These are phyloP conservation scores for Lepidocolaptes lacrymiger DNA, from an alignment of 2,797 vertebrate species.

Conservation along the genomic window DNA sequence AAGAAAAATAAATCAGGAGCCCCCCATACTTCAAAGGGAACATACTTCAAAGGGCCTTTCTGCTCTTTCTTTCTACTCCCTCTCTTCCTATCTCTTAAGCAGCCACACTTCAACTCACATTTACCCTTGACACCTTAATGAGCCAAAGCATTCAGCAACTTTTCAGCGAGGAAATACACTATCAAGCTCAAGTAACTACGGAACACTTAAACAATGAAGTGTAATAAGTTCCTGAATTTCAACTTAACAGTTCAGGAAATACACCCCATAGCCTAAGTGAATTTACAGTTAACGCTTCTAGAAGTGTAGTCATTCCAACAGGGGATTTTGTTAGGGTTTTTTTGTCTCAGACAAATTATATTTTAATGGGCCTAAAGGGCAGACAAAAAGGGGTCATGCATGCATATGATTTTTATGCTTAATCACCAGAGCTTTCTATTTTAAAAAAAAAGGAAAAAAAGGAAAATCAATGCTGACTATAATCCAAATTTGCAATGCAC, in stretches of 20 bases:
- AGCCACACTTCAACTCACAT: constrained; percentile 21
- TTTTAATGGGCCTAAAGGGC: background rate
- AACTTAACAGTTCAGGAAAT: constrained; percentile 1
- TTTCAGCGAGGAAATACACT: background rate
- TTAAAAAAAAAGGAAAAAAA: background rate
- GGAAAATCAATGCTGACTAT: background rate
- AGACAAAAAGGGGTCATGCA: background rate
- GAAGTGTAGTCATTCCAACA: background rate
- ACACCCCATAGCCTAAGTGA: background rate
- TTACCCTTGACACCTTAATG: constrained; percentile 25
- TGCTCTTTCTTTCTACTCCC: background rate
- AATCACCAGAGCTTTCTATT: background rate
- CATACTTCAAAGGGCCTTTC: constrained; percentile 43
- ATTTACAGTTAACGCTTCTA: background rate
- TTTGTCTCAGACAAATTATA: background rate
- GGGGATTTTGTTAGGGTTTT: background rate
- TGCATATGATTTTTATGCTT: background rate
- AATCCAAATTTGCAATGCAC: background rate
- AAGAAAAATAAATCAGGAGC: constrained; percentile 54
- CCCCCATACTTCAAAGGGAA: constrained; percentile 40
- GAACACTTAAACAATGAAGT: background rate
- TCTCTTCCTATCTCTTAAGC: constrained; percentile 33
- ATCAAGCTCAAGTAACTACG: background rate
- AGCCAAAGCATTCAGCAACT: background rate
- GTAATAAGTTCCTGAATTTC: constrained; percentile 26